These are phyloP conservation scores for Thunnus albacares DNA, from an alignment of 2,797 vertebrate species.

Conservation along the genomic window DNA sequence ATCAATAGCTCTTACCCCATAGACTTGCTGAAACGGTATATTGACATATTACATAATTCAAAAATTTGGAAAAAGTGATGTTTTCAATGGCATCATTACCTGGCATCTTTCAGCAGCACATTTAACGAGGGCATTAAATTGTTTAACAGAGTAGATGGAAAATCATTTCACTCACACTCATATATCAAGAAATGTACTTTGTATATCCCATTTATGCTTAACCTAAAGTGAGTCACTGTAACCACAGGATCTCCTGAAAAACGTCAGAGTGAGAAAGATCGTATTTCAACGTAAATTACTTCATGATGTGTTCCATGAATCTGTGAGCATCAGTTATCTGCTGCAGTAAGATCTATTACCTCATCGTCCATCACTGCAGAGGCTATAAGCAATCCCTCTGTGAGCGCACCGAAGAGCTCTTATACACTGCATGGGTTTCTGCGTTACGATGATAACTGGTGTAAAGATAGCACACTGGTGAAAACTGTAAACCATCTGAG, in stretches of 20 bases:
- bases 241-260: constrained; percentile 19
- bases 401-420: constrained; percentile 18
- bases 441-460: constrained; percentile 15
- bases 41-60: constrained; percentile 42
- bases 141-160: constrained; percentile 43
- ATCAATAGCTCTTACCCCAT: not conserved
- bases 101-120: constrained; percentile 32
- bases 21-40: constrained; percentile 16
- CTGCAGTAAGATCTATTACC: constrained; percentile 42
- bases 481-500: constrained; percentile 2
- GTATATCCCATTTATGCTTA: not conserved
- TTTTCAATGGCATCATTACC: constrained; percentile 43
- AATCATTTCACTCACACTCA: constrained; percentile 20
- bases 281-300: constrained; percentile 57
- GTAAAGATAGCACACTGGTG: constrained; percentile 11
- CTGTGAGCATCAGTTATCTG: constrained; percentile 43
- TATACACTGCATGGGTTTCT: constrained; percentile 13
- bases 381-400: not conserved
- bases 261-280: constrained; percentile 33
- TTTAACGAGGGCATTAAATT: constrained; percentile 40
- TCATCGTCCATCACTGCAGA: constrained; percentile 33
- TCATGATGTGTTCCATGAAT: constrained; percentile 30
- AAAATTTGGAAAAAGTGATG: constrained; percentile 39
- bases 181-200: constrained; percentile 19
- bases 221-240: constrained; percentile 17